Evolutionary conservation across 2,797 vertebrate species (phyloP), one percentile per base, ranked within the genome.

Genomic region (Apogon talboti): DNA sequence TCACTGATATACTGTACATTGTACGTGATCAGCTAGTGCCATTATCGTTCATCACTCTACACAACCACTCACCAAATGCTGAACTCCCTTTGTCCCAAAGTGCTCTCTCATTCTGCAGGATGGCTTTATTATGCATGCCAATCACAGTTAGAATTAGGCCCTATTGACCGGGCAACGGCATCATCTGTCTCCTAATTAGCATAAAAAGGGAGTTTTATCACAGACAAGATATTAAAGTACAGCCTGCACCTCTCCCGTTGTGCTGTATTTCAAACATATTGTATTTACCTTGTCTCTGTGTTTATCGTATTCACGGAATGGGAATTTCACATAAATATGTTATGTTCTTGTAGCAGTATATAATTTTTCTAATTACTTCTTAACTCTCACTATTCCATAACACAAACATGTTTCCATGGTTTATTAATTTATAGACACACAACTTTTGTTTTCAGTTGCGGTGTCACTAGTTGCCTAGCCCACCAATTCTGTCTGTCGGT

Each of bases 91-190:
- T 48, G 43, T 87, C 81, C 72, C 81, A 77, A 37, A 84, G 75
- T 82, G 79, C 67, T 68, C 62, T 82, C 72, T 71, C 79, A 78
- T 77, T 86, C 65, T 70, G 73, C 61, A 61, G 66, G 76, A 86
- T 78, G 71, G 61, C 84, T 90, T 83, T 83, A 89, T 90, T 92
- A 82, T 79, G 74, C 66, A 83, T 84, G 83, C 76, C 85, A 87
- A 73, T 88, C 86, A 87, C 71, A 76, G 56, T 44, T 70, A 78
- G 65, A 87, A 76, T 81, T 86, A 81, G 78, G 33, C 75, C 79
- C 72, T 46, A 67, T 80, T 87, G 79, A 76, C 72, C 9, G 3
- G 61, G 67, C 61, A 78, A 61, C 66, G 9, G 68, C 73, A 80
- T 88, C 67, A 81, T 88, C 77, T 85, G 74, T 66, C 63, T 87